A percentile compares a stretch with the other conserved stretches of the same genome.
Conservation (phyloP, 2,797 vertebrate genomes). For the Cryptoblepharus egeriae region DNA sequence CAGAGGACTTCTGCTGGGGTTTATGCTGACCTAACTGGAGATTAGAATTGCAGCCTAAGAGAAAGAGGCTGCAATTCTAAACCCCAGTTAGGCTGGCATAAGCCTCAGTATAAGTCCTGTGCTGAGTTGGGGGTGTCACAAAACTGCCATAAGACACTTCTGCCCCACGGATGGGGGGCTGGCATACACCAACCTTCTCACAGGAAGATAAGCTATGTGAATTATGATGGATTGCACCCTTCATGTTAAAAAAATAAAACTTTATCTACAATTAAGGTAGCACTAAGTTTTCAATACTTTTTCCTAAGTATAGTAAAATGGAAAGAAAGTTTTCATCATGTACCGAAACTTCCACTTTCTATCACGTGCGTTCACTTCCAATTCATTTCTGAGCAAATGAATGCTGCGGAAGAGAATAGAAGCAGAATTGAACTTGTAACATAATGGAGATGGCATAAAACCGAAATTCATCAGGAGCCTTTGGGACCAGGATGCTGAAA, state of each 20-base stretch:
- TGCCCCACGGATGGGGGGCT: no score
- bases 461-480: not conserved
- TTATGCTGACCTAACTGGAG: no score
- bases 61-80: no score
- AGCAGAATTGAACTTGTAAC: constrained; percentile 21
- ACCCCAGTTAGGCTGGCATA: no score
- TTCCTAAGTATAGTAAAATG: constrained; percentile 11
- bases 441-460: constrained; percentile 27
- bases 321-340: constrained; percentile 21
- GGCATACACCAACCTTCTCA: no score
- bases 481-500: not conserved
- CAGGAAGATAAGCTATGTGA: no score
- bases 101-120: no score
- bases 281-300: not conserved
- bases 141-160: no score
- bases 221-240: no score
- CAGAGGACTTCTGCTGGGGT: no score
- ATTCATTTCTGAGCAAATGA: constrained; percentile 15
- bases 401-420: constrained; percentile 14
- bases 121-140: no score
- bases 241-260: not conserved
- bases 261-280: constrained; percentile 17
- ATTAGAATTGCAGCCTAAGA: no score
- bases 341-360: constrained; percentile 15
- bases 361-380: constrained; percentile 28